Percentiles rank a stretch among this genome's conserved stretches.
These are phyloP conservation scores for Papilio dardanus DNA, from an alignment of 1,140 invertebrate genomes.

Conservation along the genomic window DNA sequence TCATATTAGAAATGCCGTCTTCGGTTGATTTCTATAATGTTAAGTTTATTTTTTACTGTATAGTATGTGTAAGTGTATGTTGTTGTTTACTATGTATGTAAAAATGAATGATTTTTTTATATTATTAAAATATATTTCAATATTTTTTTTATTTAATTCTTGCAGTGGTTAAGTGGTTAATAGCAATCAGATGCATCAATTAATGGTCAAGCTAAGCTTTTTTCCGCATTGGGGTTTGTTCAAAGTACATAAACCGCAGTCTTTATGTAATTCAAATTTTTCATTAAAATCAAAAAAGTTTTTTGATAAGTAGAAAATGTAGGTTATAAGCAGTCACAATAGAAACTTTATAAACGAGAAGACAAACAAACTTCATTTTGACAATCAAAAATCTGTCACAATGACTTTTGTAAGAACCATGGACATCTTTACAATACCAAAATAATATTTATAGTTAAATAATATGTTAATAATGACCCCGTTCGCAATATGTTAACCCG, in stretches of 20 bases:
- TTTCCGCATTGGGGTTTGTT: no score
- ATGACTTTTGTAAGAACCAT: constrained; percentile 33
- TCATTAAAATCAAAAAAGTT: no score
- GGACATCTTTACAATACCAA: constrained; percentile 24
- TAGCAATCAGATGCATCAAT: not conserved
- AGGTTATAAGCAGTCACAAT: not conserved
- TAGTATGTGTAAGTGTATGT: not conserved
- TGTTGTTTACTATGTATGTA: not conserved
- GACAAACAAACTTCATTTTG: constrained; percentile 18
- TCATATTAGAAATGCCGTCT: constrained; percentile 87
- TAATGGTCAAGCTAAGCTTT: not conserved
- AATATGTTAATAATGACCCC: constrained; percentile 22
- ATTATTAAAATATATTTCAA: not conserved
- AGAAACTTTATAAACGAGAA: not conserved
- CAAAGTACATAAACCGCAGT: no score
- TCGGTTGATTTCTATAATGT: constrained; percentile 53
- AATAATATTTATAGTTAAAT: constrained; percentile 26
- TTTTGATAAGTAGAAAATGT: no score
- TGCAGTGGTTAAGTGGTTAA: not conserved
- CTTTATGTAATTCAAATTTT: no score
- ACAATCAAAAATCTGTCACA: constrained; percentile 8
- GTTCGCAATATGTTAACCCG: constrained; percentile 10
- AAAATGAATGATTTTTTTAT: not conserved
- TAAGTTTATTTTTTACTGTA: constrained; percentile 24
- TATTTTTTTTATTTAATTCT: not conserved